These are phyloP conservation scores for Avahi laniger DNA, from an alignment of 2,797 vertebrate genomes.

Conservation along the genomic window DNA sequence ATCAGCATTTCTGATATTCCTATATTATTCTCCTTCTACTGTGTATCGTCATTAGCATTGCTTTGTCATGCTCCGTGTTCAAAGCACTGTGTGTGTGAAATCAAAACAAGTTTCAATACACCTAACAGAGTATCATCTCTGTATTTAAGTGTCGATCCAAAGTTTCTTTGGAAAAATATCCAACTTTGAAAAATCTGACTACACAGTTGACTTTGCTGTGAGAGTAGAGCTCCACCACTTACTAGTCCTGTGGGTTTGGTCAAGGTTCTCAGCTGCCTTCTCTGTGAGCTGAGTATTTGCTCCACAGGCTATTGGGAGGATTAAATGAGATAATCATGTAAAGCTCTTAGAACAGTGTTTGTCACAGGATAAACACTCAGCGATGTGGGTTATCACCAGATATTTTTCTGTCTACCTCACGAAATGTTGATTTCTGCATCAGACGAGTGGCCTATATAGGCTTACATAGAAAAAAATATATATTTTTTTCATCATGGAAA, in stretches of 20 bases:
- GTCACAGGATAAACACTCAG: background rate
- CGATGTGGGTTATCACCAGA: background rate
- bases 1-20: background rate
- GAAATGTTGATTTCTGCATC: slow-evolving; percentile 7
- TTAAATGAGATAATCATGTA: background rate
- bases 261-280: background rate
- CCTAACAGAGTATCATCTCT: background rate
- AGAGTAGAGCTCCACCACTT: background rate
- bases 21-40: background rate
- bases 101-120: background rate
- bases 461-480: background rate
- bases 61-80: background rate
- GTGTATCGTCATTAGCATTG: background rate
- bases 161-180: background rate
- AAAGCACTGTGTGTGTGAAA: background rate
- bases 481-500: background rate
- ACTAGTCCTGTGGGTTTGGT: background rate
- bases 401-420: background rate
- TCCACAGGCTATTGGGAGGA: background rate
- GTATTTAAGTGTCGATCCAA: background rate
- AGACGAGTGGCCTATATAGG: background rate
- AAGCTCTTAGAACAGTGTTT: background rate
- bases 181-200: background rate
- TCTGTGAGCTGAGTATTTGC: background rate
- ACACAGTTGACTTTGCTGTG: background rate